phyloP scores from a whole-genome alignment of 2,113 vertebrate genomes.

The Rhegmatorhina hoffmannsi region DNA sequence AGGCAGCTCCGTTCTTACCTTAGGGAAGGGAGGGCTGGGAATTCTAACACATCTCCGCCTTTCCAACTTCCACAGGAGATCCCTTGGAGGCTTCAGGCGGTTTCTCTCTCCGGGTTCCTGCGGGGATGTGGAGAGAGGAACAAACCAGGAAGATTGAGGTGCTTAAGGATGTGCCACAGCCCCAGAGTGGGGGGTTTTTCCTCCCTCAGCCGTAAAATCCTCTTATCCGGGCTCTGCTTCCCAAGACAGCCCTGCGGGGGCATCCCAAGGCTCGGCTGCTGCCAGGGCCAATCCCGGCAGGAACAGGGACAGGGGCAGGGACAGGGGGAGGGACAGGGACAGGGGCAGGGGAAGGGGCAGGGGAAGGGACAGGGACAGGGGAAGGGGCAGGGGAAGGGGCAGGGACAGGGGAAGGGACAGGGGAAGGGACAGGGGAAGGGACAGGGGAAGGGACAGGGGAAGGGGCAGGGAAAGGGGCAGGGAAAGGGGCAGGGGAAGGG shows the following conservation, averaged over 20 bases:
- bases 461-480: too few species aligned
- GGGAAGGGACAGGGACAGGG: neutral
- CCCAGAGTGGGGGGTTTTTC: neutral
- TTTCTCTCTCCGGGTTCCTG: slow-evolving; percentile 24
- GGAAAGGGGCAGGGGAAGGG: too few species aligned
- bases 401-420: too few species aligned
- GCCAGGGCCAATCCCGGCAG: neutral
- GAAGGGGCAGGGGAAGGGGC: too few species aligned
- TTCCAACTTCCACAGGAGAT: neutral
- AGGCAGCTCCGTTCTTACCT: slow-evolving; percentile 55
- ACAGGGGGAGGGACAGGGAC: neutral
- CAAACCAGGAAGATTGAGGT: neutral
- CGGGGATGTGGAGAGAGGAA: neutral
- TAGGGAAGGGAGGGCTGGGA: slow-evolving; percentile 56
- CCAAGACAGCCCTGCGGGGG: neutral
- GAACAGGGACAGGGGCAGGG: too few species aligned
- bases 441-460: too few species aligned
- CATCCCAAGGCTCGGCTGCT: slow-evolving; percentile 22
- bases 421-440: too few species aligned
- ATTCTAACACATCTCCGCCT: slow-evolving; percentile 45
- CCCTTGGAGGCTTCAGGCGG: neutral
- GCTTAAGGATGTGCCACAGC: neutral
- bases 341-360: neutral
- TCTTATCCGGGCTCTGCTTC: neutral
- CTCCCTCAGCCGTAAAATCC: neutral